Evolutionary conservation across 1,140 invertebrate species (phyloP).

Genomic region (Teleopsis dalmanni): DNA sequence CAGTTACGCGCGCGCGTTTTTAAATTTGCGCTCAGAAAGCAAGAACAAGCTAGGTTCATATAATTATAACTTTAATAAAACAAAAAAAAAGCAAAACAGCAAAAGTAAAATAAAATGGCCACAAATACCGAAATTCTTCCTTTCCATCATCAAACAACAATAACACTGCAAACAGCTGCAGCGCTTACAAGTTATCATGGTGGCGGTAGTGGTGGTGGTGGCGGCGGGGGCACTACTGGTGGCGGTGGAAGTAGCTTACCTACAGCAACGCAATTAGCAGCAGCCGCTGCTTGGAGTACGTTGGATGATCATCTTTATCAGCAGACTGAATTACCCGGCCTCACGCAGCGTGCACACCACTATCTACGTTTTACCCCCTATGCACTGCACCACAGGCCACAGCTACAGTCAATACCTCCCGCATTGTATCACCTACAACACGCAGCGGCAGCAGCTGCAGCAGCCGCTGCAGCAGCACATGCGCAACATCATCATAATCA

Average conservation of each 20-base stretch:
- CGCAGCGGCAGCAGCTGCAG: constrained; percentile 27
- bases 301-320: constrained; percentile 40
- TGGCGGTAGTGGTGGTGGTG: constrained; percentile 20
- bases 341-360: constrained; percentile 38
- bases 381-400: constrained; percentile 38
- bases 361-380: constrained; percentile 42
- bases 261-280: constrained; percentile 15
- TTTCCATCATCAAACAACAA: constrained; percentile 39
- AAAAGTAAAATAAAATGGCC: constrained; percentile 21
- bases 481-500: constrained; percentile 34
- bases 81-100: too few relatives aligned
- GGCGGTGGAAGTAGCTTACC: constrained; percentile 10
- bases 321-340: constrained; percentile 41
- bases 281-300: constrained; percentile 24
- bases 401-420: constrained; percentile 33
- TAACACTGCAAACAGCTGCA: constrained; percentile 36
- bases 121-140: constrained; percentile 41
- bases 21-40: too few relatives aligned
- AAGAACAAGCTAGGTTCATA: too few relatives aligned
- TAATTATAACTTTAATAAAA: too few relatives aligned
- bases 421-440: constrained; percentile 39
- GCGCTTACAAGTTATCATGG: constrained; percentile 37
- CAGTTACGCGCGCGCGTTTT: too few relatives aligned
- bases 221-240: constrained; percentile 15
- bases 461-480: constrained; percentile 31